These are phyloP conservation scores for Thereva unica DNA, from an alignment of 2,888 invertebrate species.

Conservation along the genomic window DNA sequence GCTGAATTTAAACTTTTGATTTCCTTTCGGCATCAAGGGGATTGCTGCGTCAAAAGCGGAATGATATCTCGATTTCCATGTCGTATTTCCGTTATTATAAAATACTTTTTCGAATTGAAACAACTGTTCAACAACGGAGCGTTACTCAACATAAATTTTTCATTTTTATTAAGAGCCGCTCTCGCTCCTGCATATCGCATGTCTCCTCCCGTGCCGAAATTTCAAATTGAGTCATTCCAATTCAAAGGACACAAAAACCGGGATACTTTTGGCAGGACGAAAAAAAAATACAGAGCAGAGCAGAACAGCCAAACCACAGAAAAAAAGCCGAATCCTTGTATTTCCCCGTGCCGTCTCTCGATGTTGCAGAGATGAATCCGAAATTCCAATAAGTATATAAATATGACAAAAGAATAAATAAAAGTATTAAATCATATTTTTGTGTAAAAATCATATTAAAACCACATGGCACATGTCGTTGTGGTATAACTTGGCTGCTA, in stretches of 20 bases:
- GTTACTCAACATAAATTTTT: too few relatives aligned
- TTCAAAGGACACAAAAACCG: slow-evolving; percentile 39
- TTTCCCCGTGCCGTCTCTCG: not conserved
- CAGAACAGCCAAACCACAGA: slow-evolving; percentile 22
- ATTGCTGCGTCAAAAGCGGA: too few relatives aligned
- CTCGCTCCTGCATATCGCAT: too few relatives aligned
- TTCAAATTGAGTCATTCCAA: slow-evolving; percentile 38
- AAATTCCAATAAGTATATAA: slow-evolving; percentile 34
- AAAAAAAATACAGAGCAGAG: not conserved
- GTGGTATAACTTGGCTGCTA: slow-evolving; percentile 34
- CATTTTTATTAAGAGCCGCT: too few relatives aligned
- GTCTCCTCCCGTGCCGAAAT: not conserved
- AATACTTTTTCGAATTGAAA: too few relatives aligned
- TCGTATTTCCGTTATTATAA: too few relatives aligned
- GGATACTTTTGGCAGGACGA: slow-evolving; percentile 14
- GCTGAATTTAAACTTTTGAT: too few relatives aligned
- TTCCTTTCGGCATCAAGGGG: too few relatives aligned
- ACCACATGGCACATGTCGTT: slow-evolving; percentile 45
- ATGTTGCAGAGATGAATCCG: not conserved
- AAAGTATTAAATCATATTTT: slow-evolving; percentile 45
- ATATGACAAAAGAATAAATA: slow-evolving; percentile 42
- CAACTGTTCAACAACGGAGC: too few relatives aligned
- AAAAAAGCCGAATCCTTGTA: slow-evolving; percentile 19
- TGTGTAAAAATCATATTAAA: slow-evolving; percentile 46
- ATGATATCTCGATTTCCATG: too few relatives aligned